Percentiles rank a stretch among this genome's conserved stretches.
phyloP scores from a whole-genome alignment of 1,140 invertebrate species.

The Zeugodacus cucurbitae region DNA sequence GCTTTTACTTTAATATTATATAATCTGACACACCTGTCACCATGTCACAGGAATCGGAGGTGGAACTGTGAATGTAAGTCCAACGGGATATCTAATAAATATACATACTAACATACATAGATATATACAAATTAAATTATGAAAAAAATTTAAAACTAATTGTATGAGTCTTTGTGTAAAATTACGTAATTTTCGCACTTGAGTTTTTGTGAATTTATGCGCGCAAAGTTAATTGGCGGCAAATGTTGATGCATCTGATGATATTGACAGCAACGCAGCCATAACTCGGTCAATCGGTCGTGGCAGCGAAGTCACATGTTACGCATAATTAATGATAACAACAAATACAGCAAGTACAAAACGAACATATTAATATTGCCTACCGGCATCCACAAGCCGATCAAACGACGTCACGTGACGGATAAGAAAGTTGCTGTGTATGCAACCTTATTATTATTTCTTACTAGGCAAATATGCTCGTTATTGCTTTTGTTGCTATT shows the following conservation, averaged over 20 bases:
- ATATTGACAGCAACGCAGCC: not conserved
- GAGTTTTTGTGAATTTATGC: not conserved
- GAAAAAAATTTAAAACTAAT: not conserved
- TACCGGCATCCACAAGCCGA: not conserved
- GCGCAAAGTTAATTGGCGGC: slow-evolving; percentile 33
- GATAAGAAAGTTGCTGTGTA: not conserved
- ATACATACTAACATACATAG: not conserved
- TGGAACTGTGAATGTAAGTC: no score
- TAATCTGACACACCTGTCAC: no score
- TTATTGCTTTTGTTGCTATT: not conserved
- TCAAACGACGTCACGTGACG: not conserved
- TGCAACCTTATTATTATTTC: not conserved
- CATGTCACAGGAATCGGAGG: not conserved
- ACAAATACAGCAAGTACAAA: slow-evolving; percentile 2
- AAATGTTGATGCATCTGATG: slow-evolving; percentile 27
- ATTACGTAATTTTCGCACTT: not conserved
- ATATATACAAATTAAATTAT: not conserved
- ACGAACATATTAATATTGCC: not conserved
- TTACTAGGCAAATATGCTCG: not conserved
- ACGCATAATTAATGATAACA: slow-evolving; percentile 23
- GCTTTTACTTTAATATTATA: no score
- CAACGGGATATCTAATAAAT: no score
- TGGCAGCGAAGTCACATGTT: slow-evolving; percentile 21
- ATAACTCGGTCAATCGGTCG: slow-evolving; percentile 36
- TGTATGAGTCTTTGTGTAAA: not conserved